A percentile compares a stretch with the other conserved stretches of the same genome.
These are phyloP conservation scores for Crenuchus spilurus DNA, from an alignment of 2,797 vertebrate species.

Conservation along the genomic window DNA sequence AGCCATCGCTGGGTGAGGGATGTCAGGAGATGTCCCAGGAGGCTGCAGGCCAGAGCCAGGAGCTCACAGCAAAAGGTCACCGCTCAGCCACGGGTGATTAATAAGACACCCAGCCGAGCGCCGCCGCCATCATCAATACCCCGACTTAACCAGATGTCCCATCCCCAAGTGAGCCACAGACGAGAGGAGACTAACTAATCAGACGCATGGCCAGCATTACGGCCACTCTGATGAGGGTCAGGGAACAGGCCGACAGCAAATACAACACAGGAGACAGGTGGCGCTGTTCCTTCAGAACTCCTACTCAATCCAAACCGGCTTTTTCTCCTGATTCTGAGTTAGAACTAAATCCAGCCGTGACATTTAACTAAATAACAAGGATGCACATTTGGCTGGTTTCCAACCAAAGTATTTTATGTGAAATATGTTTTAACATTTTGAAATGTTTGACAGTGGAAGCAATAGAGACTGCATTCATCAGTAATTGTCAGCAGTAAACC, in stretches of 20 bases:
- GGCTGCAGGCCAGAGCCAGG: conserved; percentile 62
- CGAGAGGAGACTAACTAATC: conserved; percentile 54
- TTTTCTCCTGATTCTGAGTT: not conserved
- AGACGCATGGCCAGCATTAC: conserved; percentile 29
- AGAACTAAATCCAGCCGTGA: not conserved
- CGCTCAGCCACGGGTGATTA: conserved; percentile 85
- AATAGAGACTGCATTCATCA: no score
- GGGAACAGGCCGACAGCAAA: conserved; percentile 7
- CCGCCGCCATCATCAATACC: conserved; percentile 70
- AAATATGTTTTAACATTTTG: no score
- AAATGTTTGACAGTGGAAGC: no score
- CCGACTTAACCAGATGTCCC: conserved; percentile 53
- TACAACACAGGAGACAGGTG: conserved; percentile 25
- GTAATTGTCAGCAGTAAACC: no score
- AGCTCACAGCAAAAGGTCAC: conserved; percentile 81
- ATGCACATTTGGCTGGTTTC: no score
- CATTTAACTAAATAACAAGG: no score
- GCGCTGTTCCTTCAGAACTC: not conserved
- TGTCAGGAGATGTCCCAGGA: conserved; percentile 73
- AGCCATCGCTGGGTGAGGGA: conserved; percentile 83
- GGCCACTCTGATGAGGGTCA: conserved; percentile 31
- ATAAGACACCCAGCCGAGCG: conserved; percentile 83
- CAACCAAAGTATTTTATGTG: no score
- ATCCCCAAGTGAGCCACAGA: conserved; percentile 34
- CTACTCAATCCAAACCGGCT: not conserved